phyloP scores from a whole-genome alignment of 2,113 vertebrate species.

The Hirundichthys speculiger region DNA sequence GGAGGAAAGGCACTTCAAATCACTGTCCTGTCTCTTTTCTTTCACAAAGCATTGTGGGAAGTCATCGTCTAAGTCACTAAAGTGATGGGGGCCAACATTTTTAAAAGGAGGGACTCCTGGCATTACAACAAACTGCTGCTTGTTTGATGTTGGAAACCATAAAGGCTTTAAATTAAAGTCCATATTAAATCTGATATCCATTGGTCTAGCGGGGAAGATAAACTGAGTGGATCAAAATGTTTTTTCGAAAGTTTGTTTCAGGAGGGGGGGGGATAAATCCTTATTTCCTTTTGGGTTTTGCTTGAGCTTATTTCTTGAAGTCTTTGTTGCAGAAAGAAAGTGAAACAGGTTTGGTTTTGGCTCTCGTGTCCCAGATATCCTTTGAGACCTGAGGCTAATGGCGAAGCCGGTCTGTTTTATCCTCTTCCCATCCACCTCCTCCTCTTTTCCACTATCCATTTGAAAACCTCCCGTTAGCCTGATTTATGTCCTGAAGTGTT shows the following conservation, averaged over 20 bases:
- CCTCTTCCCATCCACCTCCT: slow-evolving; percentile 3
- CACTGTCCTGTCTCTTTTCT: too few species aligned
- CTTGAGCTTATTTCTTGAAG: slow-evolving; percentile 24
- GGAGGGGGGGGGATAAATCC: slow-evolving; percentile 14
- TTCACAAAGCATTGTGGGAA: too few species aligned
- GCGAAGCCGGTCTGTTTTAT: slow-evolving; percentile 48
- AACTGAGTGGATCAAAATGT: slow-evolving; percentile 39
- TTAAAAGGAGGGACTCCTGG: too few species aligned
- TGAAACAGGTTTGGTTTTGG: slow-evolving; percentile 41
- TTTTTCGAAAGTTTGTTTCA: slow-evolving; percentile 52
- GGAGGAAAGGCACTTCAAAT: not conserved
- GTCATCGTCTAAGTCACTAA: too few species aligned
- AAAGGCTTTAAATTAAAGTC: slow-evolving; percentile 32
- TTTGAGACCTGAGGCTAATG: slow-evolving; percentile 10
- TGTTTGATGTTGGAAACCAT: not conserved
- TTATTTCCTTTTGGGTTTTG: slow-evolving; percentile 20
- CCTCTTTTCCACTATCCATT: slow-evolving; percentile 15
- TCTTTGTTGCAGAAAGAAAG: slow-evolving; percentile 28
- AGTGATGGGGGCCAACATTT: too few species aligned
- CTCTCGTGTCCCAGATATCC: slow-evolving; percentile 22
- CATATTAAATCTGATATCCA: slow-evolving; percentile 28
- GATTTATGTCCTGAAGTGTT: slow-evolving; percentile 43
- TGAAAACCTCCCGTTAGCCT: slow-evolving; percentile 24
- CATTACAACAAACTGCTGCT: not conserved
- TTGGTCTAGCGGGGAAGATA: slow-evolving; percentile 16